A percentile compares a stretch with the other conserved stretches of the same genome.
These are phyloP conservation scores for Apaloderma vittatum DNA, from an alignment of 2,113 vertebrate species.

Conservation along the genomic window DNA sequence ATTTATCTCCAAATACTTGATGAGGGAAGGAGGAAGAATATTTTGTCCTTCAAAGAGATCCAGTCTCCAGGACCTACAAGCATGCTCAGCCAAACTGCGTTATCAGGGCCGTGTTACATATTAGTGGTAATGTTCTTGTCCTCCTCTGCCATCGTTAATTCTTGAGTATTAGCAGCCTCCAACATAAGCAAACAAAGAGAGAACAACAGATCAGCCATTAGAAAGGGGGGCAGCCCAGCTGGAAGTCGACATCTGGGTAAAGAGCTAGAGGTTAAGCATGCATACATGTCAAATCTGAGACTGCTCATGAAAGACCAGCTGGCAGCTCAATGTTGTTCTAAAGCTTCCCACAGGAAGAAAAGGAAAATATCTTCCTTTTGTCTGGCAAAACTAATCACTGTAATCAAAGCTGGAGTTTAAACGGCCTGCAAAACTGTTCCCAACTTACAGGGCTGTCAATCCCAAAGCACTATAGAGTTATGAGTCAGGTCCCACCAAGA, in stretches of 20 bases:
- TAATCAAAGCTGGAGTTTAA: conserved; percentile 53
- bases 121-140: not conserved
- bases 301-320: conserved; percentile 45
- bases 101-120: not conserved
- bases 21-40: not conserved
- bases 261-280: conserved; percentile 51
- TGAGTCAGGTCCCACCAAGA: not conserved
- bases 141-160: conserved; percentile 22
- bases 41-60: not conserved
- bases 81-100: not conserved
- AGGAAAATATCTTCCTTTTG: conserved; percentile 49
- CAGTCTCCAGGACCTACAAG: not conserved
- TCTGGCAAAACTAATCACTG: conserved; percentile 38
- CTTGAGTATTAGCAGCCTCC: conserved; percentile 41
- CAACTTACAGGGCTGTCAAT: not conserved
- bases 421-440: not conserved
- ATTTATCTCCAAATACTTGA: not conserved
- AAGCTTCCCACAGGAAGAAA: conserved; percentile 57
- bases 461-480: not conserved
- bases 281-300: conserved; percentile 46
- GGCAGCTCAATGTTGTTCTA: conserved; percentile 44
- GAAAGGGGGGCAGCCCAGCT: conserved; percentile 9
- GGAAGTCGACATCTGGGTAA: conserved; percentile 45
- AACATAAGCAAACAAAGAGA: conserved; percentile 66
- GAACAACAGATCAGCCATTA: conserved; percentile 5